Evolutionary conservation across 35 echinoderm and acorn worm species (phyloP), one percentile per base, ranked within the genome.

Genomic region (Chiridota heheva): DNA sequence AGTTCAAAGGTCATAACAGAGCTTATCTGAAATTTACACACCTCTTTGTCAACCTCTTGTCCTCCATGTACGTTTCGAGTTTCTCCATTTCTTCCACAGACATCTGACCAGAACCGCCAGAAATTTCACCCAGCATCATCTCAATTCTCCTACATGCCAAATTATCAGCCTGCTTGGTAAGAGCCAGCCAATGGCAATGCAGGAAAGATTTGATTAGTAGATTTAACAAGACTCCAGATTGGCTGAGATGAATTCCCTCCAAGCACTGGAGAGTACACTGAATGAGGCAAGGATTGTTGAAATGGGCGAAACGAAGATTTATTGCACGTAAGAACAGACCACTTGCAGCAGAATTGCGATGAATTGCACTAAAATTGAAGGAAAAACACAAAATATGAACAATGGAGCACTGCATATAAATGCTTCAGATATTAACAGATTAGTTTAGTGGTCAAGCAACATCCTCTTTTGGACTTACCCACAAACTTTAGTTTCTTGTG

Each of bases 301-400:
- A 75, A 48, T 87, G 78, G 30, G 42, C 60, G 55, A 90, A 96
- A 17, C 88, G 77, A 10, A 96, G 70, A 44, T 96, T 90, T 25
- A 96, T 59, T 22, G 92, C 92, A 55, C 83, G 82, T 0, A 96
- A 58, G 42, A 96, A 96, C 24, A 96, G 78, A 13, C 92, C 92
- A 56, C 92, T 96, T 8, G 87, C 92, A 38, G 92, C 92, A 32
- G 92, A 87, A 65, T 96, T 96, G 22, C 92, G 82, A 86, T 90
- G 92, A 71, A 90, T 90, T 87, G 92, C 92, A 90, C 92, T 96
- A 48, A 18, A 67, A 67, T 46, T 32, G 65, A 39, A 80, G 63
- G 25, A 40, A 76, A 73, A 5, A 73, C 2, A n/a, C 15, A 44
- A 40, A 73, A 44, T 0, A 7, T 63, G 8, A 3, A 12, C 5